A percentile compares a stretch with the other conserved stretches of the same genome.
Conservation (phyloP, 2,888 invertebrate genomes). For the Pristionchus arcanus region DNA sequence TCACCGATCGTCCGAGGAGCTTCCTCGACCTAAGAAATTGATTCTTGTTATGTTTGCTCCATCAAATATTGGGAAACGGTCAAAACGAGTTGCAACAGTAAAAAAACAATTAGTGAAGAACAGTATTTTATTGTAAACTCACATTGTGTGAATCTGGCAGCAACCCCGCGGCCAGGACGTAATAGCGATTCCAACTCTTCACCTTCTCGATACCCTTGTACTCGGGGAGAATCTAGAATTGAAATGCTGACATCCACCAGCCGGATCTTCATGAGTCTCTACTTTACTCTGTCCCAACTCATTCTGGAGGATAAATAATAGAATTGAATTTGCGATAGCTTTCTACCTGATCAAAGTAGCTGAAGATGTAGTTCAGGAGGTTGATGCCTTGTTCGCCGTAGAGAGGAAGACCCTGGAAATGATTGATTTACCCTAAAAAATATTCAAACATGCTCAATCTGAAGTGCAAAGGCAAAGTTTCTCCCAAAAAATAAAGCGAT, state of each 20-base stretch:
- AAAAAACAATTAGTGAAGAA: too few relatives aligned
- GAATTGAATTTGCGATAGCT: too few relatives aligned
- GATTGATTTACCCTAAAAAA: neutral
- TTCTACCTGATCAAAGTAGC: conserved; percentile 66
- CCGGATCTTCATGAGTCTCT: too few relatives aligned
- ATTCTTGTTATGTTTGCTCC: neutral
- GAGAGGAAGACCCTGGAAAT: conserved; percentile 62
- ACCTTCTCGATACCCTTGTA: conserved; percentile 75
- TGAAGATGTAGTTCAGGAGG: conserved; percentile 69
- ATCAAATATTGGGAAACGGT: too few relatives aligned
- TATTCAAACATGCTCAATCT: too few relatives aligned
- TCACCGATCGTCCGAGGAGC: conserved; percentile 78
- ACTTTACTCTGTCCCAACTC: too few relatives aligned
- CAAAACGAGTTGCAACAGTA: too few relatives aligned
- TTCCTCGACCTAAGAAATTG: conserved; percentile 66
- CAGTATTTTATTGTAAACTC: too few relatives aligned
- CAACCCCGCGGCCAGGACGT: conserved; percentile 76
- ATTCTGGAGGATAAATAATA: too few relatives aligned
- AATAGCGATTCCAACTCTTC: conserved; percentile 73
- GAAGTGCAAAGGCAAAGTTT: too few relatives aligned
- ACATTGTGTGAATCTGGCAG: conserved; percentile 76
- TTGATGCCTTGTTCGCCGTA: conserved; percentile 69
- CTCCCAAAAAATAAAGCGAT: neutral
- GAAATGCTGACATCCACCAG: too few relatives aligned
- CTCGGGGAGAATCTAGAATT: conserved; percentile 58